These are phyloP conservation scores for Anoplopoma fimbria DNA, from an alignment of 2,113 vertebrate genomes.

Conservation along the genomic window DNA sequence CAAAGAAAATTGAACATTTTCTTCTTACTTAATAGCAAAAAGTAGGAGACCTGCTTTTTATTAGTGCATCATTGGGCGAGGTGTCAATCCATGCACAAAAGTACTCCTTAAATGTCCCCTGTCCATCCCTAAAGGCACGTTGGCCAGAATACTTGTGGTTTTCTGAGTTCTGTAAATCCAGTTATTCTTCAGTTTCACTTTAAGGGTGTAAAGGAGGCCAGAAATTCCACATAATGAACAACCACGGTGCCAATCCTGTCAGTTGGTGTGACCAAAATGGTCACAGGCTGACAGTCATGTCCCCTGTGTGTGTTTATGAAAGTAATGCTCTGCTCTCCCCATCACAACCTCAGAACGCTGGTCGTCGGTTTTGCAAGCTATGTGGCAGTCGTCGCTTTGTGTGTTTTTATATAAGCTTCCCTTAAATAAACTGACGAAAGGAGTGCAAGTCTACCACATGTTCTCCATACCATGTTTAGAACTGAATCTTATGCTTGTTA, in stretches of 20 bases:
- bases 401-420: slow-evolving; percentile 79
- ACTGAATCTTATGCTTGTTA: slow-evolving; percentile 43
- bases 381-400: slow-evolving; percentile 70
- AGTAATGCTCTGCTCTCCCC: slow-evolving; percentile 75
- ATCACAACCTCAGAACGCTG: slow-evolving; percentile 81
- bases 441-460: slow-evolving; percentile 72
- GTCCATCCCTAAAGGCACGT: slow-evolving; percentile 40
- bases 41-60: slow-evolving; percentile 18
- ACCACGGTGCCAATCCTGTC: slow-evolving; percentile 80
- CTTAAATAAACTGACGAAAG: slow-evolving; percentile 83
- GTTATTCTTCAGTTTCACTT: slow-evolving; percentile 81
- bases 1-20: background rate
- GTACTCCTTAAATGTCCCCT: slow-evolving; percentile 49
- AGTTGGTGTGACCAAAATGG: slow-evolving; percentile 81
- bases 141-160: slow-evolving; percentile 48
- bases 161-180: slow-evolving; percentile 77
- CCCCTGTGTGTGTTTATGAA: slow-evolving; percentile 79
- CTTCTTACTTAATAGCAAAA: background rate
- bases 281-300: slow-evolving; percentile 80
- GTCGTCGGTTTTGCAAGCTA: slow-evolving; percentile 72
- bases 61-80: slow-evolving; percentile 36
- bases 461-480: slow-evolving; percentile 74
- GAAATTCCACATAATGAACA: slow-evolving; percentile 84
- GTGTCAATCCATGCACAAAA: slow-evolving; percentile 32
- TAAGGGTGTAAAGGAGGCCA: slow-evolving; percentile 81